phyloP scores from a whole-genome alignment of 2,797 vertebrate species.

The Molossus alvarezi region DNA sequence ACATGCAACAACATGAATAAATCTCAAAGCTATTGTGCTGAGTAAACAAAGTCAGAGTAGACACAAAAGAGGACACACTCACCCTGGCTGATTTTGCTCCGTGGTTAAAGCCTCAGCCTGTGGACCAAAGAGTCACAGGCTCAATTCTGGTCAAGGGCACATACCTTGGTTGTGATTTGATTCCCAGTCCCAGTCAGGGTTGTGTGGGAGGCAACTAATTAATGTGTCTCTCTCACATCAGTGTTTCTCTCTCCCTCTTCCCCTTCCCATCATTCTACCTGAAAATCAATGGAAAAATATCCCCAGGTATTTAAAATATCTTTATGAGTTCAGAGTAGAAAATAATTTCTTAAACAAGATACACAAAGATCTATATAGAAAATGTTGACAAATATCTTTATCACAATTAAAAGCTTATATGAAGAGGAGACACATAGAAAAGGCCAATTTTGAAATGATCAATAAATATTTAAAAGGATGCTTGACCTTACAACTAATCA shows the following conservation, averaged over 20 bases:
- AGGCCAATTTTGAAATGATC: constrained; percentile 11
- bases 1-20: background rate
- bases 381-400: constrained; percentile 7
- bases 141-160: no score
- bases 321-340: constrained; percentile 10
- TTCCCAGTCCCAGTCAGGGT: no score
- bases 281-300: no score
- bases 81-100: no score
- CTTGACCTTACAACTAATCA: background rate
- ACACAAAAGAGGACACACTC: background rate
- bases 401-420: background rate
- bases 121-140: no score
- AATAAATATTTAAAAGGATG: background rate
- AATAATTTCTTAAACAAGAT: background rate
- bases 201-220: no score
- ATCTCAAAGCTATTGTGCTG: background rate
- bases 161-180: no score
- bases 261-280: no score
- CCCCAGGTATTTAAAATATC: background rate
- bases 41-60: background rate
- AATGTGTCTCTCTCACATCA: no score
- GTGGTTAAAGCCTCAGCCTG: no score
- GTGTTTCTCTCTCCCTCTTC: no score
- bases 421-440: constrained; percentile 26
- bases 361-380: background rate